Conservation (phyloP, 2,888 invertebrate species). For the Oscheius sp. region DNA sequence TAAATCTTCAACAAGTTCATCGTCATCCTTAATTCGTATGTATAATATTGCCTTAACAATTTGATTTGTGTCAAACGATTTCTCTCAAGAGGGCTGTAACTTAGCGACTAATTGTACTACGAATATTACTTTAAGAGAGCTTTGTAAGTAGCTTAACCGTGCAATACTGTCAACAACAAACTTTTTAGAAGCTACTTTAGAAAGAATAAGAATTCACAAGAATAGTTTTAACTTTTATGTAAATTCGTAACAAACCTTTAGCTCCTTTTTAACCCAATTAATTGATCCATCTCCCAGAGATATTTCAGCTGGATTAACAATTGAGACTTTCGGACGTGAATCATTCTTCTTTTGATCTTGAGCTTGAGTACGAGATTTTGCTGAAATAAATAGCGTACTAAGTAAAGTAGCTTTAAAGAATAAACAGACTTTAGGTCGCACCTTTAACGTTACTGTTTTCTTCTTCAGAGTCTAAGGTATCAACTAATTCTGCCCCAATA, state of each 20-base stretch:
- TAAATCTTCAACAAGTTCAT: constrained; percentile 18
- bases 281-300: constrained; percentile 48
- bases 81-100: too few species aligned
- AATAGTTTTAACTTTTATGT: too few species aligned
- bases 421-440: not conserved
- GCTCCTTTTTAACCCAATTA: constrained; percentile 37
- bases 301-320: constrained; percentile 51
- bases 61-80: too few species aligned
- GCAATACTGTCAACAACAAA: not conserved
- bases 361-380: not conserved
- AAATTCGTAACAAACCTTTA: constrained; percentile 1
- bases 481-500: constrained; percentile 10
- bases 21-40: not conserved
- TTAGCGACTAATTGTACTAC: too few species aligned
- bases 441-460: too few species aligned
- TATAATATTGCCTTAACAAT: too few species aligned
- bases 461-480: constrained; percentile 24
- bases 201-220: not conserved
- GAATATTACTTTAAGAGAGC: too few species aligned
- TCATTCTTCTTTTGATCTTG: not conserved
- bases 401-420: not conserved
- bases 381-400: constrained; percentile 5
- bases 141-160: too few species aligned
- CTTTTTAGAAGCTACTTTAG: not conserved
- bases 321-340: not conserved